Evolutionary conservation across 2,888 invertebrate genomes (phyloP).

Genomic region (Ceraclea dissimilis): DNA sequence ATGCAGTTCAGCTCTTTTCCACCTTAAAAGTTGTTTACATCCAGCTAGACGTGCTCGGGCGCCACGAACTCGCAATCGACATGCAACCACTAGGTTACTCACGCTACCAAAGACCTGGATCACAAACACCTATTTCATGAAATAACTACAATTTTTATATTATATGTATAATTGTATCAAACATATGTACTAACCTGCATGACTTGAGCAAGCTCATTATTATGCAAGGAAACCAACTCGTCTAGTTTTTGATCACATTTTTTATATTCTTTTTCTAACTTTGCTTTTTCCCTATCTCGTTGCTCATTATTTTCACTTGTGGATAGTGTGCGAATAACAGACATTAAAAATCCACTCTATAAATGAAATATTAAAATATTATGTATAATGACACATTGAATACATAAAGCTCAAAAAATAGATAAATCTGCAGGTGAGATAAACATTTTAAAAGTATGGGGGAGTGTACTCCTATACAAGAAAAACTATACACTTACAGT

Average conservation of each 20-base stretch:
- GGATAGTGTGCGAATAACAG: constrained; percentile 89
- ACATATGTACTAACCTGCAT: constrained; percentile 54
- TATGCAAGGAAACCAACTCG: constrained; percentile 80
- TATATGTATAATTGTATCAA: too few relatives aligned
- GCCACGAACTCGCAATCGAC: constrained; percentile 41
- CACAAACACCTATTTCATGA: too few relatives aligned
- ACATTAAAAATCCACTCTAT: constrained; percentile 83
- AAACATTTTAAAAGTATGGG: too few relatives aligned
- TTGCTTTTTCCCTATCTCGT: constrained; percentile 84
- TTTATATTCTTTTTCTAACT: constrained; percentile 89
- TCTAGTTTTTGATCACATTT: constrained; percentile 84
- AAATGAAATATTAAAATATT: constrained; percentile 1
- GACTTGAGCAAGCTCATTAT: constrained; percentile 79
- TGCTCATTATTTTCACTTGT: constrained; percentile 92
- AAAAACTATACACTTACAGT: constrained; percentile 50
- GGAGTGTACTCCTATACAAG: too few relatives aligned
- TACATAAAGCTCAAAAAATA: too few relatives aligned
- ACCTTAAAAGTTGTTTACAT: constrained; percentile 61
- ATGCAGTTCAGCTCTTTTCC: constrained; percentile 86
- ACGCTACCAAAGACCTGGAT: constrained; percentile 35
- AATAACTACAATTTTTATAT: too few relatives aligned
- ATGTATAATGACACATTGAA: background rate
- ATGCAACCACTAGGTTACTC: constrained; percentile 35
- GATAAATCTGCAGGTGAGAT: too few relatives aligned
- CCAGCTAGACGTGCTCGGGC: constrained; percentile 40